Percentiles rank a stretch among this genome's conserved stretches.
Evolutionary conservation across 1,140 invertebrate species (phyloP).

Genomic region (Agrypnia vestita): DNA sequence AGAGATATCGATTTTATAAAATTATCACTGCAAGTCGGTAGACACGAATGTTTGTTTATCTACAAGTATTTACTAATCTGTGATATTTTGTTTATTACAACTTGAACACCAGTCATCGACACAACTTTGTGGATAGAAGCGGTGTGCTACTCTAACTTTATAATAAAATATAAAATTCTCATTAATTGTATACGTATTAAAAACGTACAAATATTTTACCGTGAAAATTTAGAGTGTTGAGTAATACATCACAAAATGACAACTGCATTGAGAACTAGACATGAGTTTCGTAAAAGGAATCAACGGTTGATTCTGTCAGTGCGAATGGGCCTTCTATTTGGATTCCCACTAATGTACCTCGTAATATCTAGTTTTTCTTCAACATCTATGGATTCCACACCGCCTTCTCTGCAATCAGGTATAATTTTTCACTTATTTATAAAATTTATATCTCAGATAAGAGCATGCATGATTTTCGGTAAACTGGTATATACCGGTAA

Average conservation of each 20-base stretch:
- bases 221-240: too few relatives aligned
- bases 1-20: conserved; percentile 22
- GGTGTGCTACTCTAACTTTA: too few relatives aligned
- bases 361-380: conserved; percentile 2
- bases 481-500: too few relatives aligned
- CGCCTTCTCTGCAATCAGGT: conserved; percentile 1
- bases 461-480: too few relatives aligned
- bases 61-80: conserved; percentile 22
- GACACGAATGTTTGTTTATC: conserved; percentile 4
- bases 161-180: too few relatives aligned
- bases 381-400: neutral
- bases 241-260: conserved; percentile 2
- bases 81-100: conserved; percentile 11
- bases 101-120: conserved; percentile 5
- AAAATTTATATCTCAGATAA: too few relatives aligned
- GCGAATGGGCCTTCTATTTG: conserved; percentile 35
- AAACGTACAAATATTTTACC: too few relatives aligned
- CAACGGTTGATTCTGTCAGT: conserved; percentile 49
- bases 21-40: conserved; percentile 14
- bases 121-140: neutral
- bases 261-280: conserved; percentile 32
- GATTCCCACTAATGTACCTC: conserved; percentile 42
- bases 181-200: too few relatives aligned
- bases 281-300: conserved; percentile 36
- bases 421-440: neutral